Evolutionary conservation across 2,888 invertebrate species (phyloP).

Genomic region (Tanytarsus gracilentus): DNA sequence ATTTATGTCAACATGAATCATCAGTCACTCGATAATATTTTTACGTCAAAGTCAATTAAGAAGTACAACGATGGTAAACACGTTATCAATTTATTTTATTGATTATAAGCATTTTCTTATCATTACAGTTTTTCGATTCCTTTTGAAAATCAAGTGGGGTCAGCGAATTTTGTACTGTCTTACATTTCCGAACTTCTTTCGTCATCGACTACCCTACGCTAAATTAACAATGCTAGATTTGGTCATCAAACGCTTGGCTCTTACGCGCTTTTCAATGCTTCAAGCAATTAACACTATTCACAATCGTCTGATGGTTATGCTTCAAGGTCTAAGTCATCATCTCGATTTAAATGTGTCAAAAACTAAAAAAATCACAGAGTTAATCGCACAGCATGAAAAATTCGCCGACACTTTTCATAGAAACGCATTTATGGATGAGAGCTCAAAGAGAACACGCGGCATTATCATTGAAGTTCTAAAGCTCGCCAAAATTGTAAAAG

Average conservation of each 20-base stretch:
- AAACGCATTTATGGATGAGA: slow-evolving; percentile 35
- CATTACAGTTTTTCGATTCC: slow-evolving; percentile 43
- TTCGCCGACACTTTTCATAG: slow-evolving; percentile 38
- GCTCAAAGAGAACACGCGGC: neutral
- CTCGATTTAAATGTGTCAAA: slow-evolving; percentile 36
- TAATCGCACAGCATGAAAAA: slow-evolving; percentile 38
- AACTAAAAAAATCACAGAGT: slow-evolving; percentile 36
- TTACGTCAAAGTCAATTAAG: slow-evolving; percentile 34
- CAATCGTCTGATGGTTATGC: slow-evolving; percentile 46
- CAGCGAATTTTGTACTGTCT: slow-evolving; percentile 46
- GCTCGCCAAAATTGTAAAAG: slow-evolving; percentile 37
- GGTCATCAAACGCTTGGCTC: slow-evolving; percentile 44
- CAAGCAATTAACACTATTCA: slow-evolving; percentile 48
- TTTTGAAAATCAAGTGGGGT: slow-evolving; percentile 49
- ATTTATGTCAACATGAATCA: slow-evolving; percentile 36
- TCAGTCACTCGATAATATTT: slow-evolving; percentile 35
- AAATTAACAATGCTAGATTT: slow-evolving; percentile 37
- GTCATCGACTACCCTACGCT: slow-evolving; percentile 34
- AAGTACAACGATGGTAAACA: slow-evolving; percentile 36
- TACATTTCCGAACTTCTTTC: slow-evolving; percentile 37
- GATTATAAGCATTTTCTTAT: neutral
- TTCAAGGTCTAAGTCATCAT: slow-evolving; percentile 40
- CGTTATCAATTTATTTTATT: neutral
- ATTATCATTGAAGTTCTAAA: slow-evolving; percentile 36
- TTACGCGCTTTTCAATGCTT: slow-evolving; percentile 48